phyloP scores from a whole-genome alignment of 2,797 vertebrate species.

The Enteromius treurensis region DNA sequence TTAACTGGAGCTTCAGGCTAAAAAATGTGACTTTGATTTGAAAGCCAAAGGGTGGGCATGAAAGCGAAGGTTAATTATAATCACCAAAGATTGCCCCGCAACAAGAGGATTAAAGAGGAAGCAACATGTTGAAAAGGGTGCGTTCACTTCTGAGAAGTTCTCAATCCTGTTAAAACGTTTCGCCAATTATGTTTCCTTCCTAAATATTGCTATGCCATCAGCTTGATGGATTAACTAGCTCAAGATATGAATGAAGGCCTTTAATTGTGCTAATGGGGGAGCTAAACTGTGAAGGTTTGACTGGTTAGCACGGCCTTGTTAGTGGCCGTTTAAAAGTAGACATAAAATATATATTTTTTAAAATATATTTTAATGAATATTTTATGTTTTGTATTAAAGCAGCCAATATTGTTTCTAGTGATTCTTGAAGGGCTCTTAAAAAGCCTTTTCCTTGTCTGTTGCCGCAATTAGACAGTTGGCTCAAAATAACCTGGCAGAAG shows the following conservation, averaged over 20 bases:
- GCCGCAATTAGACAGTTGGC: background rate
- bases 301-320: background rate
- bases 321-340: background rate
- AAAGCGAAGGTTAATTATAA: slow-evolving; percentile 17
- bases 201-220: slow-evolving; percentile 12
- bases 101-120: background rate
- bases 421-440: background rate
- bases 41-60: slow-evolving; percentile 8
- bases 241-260: background rate
- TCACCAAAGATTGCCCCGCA: background rate
- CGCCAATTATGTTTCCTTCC: background rate
- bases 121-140: background rate
- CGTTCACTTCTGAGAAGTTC: background rate
- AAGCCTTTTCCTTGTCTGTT: background rate
- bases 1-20: slow-evolving; percentile 3
- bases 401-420: background rate
- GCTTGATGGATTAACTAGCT: background rate
- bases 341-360: too few species aligned
- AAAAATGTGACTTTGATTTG: slow-evolving; percentile 26
- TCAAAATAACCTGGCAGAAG: slow-evolving; percentile 32
- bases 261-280: slow-evolving; percentile 9
- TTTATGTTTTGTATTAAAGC: background rate
- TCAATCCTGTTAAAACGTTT: slow-evolving; percentile 5
- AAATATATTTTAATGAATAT: background rate
- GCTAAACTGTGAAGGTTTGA: background rate